A percentile compares a stretch with the other conserved stretches of the same genome.
These are phyloP conservation scores for Himalopsyche tibetana DNA, from an alignment of 2,888 invertebrate species.

Conservation along the genomic window DNA sequence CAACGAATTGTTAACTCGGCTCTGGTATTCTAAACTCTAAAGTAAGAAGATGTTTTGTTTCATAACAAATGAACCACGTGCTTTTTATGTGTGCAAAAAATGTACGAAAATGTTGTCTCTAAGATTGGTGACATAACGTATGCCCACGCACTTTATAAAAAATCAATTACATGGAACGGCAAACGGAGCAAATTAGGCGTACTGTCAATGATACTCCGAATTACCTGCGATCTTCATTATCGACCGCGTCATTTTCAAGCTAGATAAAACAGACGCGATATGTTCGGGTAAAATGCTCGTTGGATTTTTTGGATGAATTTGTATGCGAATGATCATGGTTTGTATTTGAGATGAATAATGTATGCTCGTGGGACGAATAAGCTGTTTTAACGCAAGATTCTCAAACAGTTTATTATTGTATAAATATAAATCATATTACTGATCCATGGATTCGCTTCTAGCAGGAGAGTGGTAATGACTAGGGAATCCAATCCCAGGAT, in stretches of 20 bases:
- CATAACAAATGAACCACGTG: too few relatives aligned
- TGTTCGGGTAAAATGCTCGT: not conserved
- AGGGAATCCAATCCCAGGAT: too few relatives aligned
- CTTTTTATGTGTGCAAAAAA: too few relatives aligned
- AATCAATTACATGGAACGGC: not conserved
- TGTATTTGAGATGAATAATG: slow-evolving; percentile 27
- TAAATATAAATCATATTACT: too few relatives aligned
- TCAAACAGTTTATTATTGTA: not conserved
- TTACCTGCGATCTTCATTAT: not conserved
- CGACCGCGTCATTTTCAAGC: not conserved
- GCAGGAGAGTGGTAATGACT: too few relatives aligned
- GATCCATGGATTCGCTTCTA: too few relatives aligned
- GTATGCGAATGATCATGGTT: slow-evolving; percentile 19
- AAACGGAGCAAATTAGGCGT: not conserved
- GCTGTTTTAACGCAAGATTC: not conserved
- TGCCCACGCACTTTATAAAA: not conserved
- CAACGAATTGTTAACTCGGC: too few relatives aligned
- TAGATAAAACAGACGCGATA: not conserved
- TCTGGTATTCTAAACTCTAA: too few relatives aligned
- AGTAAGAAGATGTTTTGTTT: too few relatives aligned
- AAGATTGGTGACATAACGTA: not conserved
- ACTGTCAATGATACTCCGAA: not conserved
- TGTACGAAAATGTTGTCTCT: not conserved
- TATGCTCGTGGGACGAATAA: slow-evolving; percentile 15
- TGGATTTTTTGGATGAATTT: not conserved